These are phyloP conservation scores for Styela plicata DNA, from an alignment of 23 tunicate genomes.

Conservation along the genomic window DNA sequence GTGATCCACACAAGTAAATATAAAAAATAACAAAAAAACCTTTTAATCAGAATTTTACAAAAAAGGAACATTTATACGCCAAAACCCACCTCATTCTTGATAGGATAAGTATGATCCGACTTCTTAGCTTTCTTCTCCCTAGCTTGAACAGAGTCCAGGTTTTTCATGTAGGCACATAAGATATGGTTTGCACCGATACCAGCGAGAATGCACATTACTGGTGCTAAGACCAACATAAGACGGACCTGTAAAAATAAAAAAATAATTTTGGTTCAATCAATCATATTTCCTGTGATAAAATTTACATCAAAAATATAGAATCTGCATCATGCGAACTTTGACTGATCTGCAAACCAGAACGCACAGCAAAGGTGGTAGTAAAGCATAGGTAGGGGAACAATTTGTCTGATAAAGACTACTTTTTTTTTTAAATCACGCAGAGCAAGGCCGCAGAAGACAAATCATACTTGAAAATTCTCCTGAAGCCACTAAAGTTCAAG, in stretches of 20 bases:
- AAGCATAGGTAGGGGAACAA: too few relatives aligned
- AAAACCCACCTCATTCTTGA: conserved; percentile 70
- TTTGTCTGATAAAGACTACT: too few relatives aligned
- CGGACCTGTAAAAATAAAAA: conserved; percentile 64
- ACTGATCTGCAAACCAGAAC: too few relatives aligned
- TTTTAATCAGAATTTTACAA: neutral
- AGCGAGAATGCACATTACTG: conserved; percentile 96
- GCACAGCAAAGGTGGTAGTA: too few relatives aligned
- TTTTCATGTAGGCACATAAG: conserved; percentile 79
- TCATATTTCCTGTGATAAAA: too few relatives aligned
- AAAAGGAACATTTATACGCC: neutral
- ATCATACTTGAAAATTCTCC: too few relatives aligned
- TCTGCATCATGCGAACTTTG: too few relatives aligned
- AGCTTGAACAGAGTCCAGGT: conserved; percentile 58
- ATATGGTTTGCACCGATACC: conserved; percentile 90
- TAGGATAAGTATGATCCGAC: conserved; percentile 69
- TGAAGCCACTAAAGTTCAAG: too few relatives aligned
- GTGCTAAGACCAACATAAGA: conserved; percentile 96
- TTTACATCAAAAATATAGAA: too few relatives aligned
- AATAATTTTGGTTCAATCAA: neutral
- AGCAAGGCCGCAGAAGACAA: too few relatives aligned
- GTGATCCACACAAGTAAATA: too few relatives aligned
- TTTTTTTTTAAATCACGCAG: too few relatives aligned
- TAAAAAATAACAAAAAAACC: neutral
- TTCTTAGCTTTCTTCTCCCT: conserved; percentile 58